These are phyloP conservation scores for Eupsittula cactorum DNA, from an alignment of 2,113 vertebrate genomes.

Conservation along the genomic window DNA sequence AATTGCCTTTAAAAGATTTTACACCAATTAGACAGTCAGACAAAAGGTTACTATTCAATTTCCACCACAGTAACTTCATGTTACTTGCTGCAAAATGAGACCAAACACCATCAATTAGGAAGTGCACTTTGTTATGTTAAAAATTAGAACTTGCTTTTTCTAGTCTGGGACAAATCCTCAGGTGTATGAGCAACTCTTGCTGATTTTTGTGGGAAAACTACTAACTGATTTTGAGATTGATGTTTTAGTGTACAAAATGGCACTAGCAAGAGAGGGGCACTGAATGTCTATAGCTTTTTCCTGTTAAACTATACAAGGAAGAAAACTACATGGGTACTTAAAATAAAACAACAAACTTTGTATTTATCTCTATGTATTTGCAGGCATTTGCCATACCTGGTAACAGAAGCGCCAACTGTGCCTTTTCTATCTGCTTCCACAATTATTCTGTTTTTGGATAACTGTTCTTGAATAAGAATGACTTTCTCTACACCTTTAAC, in stretches of 20 bases:
- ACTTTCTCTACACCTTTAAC: conserved; percentile 99
- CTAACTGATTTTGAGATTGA: neutral
- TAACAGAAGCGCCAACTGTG: conserved; percentile 93
- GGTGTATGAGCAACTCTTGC: neutral
- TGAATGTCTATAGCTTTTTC: neutral
- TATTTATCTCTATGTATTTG: neutral
- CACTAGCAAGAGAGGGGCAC: neutral
- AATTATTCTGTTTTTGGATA: conserved; percentile 98
- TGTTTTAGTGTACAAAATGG: neutral
- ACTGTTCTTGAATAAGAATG: conserved; percentile 97
- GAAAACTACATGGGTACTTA: neutral
- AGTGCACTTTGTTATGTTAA: neutral
- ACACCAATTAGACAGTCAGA: neutral
- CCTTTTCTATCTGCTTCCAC: conserved; percentile 98
- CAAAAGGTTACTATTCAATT: neutral
- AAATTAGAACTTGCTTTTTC: neutral
- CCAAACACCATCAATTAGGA: neutral
- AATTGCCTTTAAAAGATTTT: neutral
- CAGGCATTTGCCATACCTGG: conserved; percentile 81
- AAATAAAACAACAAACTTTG: neutral
- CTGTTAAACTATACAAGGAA: neutral
- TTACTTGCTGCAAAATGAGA: neutral
- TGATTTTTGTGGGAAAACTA: neutral
- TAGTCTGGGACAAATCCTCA: neutral
- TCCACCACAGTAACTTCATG: neutral